Base-by-base conservation (phyloP, 1,140 invertebrate genomes). In the Zaprionus nigranus region DNA sequence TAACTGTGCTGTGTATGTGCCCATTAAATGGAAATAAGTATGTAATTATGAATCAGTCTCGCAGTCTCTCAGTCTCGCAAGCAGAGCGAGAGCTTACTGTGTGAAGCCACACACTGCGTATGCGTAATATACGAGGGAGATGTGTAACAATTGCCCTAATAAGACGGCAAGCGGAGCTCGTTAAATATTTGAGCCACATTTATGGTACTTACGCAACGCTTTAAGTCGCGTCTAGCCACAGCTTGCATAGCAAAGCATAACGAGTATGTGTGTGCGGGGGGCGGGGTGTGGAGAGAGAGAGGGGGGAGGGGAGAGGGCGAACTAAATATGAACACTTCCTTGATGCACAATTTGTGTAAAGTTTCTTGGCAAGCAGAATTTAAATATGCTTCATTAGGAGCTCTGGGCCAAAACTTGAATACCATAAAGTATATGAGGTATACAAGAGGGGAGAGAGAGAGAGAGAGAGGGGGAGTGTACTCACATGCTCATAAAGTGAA, bases 301-400 rank as follows among this genome's bases (percentile, higher is more conserved):
- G 12, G 36, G 12, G 20, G 13, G 9, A 5, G 36, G 12, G 36
- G 12, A 4, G 9, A 5, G 36, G 12, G 36, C 3, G 36, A 13
- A 11, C 30, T 34, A 34, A 34, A 34, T 34, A 34, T 2, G 58
- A 11, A 67, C 36, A 60, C 70, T 70, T 61, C 49, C 63, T 64
- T 68, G 64, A 6, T n/a, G 36, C 9, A 24, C 15, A 64, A 51
- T 54, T 63, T 30, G 80, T 66, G 63, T 28, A 64, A 82, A 82
- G 65, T 81, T 81, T 53, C 15, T 63, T 70, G 72, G 61, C 68
- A 72, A 61, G 38, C 61, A 40, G 77, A 86, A 88, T 87, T 88
- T 88, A 87, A 88, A 87, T 88, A 78, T 78, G 78, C 75, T 88
- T 73, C 84, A 84, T 88, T 73, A 87, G 76, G 74, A 87, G 22